phyloP scores from a whole-genome alignment of 2,113 vertebrate genomes.

The Taurulus bubalis region DNA sequence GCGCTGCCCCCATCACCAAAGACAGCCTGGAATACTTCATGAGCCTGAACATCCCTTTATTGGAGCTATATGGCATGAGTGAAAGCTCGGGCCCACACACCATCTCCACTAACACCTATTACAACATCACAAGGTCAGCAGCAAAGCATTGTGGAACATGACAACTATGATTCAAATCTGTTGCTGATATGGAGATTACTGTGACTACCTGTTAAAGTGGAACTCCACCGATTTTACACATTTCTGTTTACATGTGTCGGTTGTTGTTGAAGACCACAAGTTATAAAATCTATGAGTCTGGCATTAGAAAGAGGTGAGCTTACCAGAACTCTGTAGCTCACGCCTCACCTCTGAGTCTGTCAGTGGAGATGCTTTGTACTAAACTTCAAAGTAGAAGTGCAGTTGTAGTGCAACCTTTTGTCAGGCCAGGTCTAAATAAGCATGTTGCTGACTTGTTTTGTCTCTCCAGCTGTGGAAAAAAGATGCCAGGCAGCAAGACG shows the following conservation, averaged over 20 bases:
- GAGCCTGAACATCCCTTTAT: constrained; percentile 83
- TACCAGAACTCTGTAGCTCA: not conserved
- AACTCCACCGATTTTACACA: not conserved
- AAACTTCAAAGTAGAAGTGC: not conserved
- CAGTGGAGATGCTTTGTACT: not conserved
- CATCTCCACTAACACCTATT: constrained; percentile 52
- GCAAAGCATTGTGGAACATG: not conserved
- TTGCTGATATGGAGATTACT: not conserved
- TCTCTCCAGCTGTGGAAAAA: constrained; percentile 81
- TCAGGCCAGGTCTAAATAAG: not conserved
- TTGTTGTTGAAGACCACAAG: not conserved
- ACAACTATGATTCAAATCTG: not conserved
- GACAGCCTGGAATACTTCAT: constrained; percentile 86
- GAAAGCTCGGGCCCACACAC: constrained; percentile 84
- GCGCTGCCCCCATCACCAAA: constrained; percentile 82
- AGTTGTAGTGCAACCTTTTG: not conserved
- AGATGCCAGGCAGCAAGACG: constrained; percentile 76
- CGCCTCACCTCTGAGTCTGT: not conserved
- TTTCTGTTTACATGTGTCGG: not conserved
- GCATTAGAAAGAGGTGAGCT: not conserved
- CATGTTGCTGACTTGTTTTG: not conserved
- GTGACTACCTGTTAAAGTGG: too few relatives aligned
- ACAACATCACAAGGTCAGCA: constrained; percentile 77
- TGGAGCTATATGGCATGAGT: constrained; percentile 84
- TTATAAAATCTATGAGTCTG: not conserved